Evolutionary conservation across 2,113 vertebrate genomes (phyloP).

Genomic region (Platanista minor): DNA sequence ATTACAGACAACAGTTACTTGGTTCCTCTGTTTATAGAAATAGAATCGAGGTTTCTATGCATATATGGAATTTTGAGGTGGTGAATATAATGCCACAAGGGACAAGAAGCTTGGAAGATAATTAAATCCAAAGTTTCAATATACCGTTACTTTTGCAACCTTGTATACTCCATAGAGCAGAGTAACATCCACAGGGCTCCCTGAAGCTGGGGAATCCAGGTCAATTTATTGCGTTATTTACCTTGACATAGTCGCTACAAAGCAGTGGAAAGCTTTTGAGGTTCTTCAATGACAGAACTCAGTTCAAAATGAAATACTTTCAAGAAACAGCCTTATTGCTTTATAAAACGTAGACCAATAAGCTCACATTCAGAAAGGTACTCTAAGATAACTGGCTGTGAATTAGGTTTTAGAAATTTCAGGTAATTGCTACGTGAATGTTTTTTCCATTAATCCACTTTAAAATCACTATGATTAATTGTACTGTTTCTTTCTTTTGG

Average conservation of each 20-base stretch:
- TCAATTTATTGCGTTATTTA: not conserved
- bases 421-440: not conserved
- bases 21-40: not conserved
- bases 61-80: slow-evolving; percentile 20
- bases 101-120: not conserved
- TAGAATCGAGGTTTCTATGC: not conserved
- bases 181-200: not conserved
- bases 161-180: not conserved
- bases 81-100: not conserved
- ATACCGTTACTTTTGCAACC: not conserved
- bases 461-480: not conserved
- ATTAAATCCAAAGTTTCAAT: not conserved
- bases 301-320: slow-evolving; percentile 40
- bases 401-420: not conserved
- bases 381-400: not conserved
- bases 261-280: not conserved
- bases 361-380: slow-evolving; percentile 48
- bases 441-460: not conserved
- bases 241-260: not conserved
- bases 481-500: not conserved
- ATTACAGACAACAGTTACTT: not conserved
- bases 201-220: not conserved
- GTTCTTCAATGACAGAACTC: not conserved
- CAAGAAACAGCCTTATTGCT: not conserved
- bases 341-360: not conserved